Evolutionary conservation across 2,888 invertebrate genomes (phyloP).

Genomic region (Lithophane socia): DNA sequence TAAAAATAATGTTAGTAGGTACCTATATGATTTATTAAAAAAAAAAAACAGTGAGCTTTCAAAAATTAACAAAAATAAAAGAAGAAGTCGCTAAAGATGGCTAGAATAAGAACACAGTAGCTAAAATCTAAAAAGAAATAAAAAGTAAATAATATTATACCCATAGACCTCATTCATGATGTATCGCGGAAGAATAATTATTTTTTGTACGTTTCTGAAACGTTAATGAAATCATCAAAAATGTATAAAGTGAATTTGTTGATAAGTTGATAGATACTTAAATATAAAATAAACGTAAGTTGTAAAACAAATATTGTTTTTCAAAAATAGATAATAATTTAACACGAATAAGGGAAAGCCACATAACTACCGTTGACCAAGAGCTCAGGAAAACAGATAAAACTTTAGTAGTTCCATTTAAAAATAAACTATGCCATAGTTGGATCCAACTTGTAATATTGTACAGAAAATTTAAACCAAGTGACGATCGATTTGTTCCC

Average conservation of each 20-base stretch:
- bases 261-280: constrained; percentile 60
- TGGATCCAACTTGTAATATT: background rate
- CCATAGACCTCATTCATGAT: constrained; percentile 67
- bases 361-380: background rate
- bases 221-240: constrained; percentile 58
- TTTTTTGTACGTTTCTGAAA: constrained; percentile 79
- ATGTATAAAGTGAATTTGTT: constrained; percentile 63
- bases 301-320: constrained; percentile 57
- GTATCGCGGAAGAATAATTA: constrained; percentile 72
- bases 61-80: background rate
- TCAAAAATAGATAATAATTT: constrained; percentile 3
- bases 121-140: constrained; percentile 42
- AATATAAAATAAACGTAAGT: constrained; percentile 65
- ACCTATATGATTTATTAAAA: constrained; percentile 21
- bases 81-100: constrained; percentile 32
- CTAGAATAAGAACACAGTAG: constrained; percentile 57
- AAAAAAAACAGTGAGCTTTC: constrained; percentile 38
- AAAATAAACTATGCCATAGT: background rate
- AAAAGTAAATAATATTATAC: constrained; percentile 59
- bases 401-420: background rate
- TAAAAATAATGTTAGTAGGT: background rate
- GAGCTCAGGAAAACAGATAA: background rate
- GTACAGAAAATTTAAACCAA: background rate
- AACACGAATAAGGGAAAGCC: background rate
- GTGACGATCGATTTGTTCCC: background rate